Evolutionary conservation across 2,113 vertebrate species (phyloP).

Genomic region (Eretmochelys imbricata): DNA sequence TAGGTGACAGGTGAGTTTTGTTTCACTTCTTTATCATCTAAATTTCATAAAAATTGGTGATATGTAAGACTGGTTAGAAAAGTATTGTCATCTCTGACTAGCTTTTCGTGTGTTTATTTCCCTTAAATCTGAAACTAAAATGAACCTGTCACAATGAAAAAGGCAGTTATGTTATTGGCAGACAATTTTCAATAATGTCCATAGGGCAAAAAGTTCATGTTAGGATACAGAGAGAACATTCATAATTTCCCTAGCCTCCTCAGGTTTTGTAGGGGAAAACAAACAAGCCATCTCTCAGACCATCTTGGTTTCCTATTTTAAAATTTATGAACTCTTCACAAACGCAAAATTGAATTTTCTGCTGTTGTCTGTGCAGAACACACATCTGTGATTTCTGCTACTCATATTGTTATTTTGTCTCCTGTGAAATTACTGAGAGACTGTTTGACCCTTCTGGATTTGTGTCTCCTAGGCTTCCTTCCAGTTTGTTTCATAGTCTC

Average conservation of each 20-base stretch:
- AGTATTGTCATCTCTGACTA: accelerated
- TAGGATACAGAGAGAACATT: background rate
- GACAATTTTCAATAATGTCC: background rate
- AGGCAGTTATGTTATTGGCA: background rate
- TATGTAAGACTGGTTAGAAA: background rate
- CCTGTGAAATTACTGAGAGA: background rate
- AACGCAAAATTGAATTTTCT: background rate
- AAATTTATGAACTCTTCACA: background rate
- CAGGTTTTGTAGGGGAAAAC: background rate
- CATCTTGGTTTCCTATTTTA: background rate
- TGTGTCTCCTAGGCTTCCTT: background rate
- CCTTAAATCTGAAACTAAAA: background rate
- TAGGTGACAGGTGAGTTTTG: background rate
- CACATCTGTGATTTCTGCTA: background rate
- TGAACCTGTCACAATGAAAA: background rate
- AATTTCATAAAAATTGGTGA: background rate
- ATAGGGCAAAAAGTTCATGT: background rate
- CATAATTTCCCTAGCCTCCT: background rate
- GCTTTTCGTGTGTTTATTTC: background rate
- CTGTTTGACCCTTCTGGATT: accelerated
- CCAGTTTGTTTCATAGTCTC: conserved; percentile 3
- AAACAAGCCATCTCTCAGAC: background rate
- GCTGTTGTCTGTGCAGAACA: background rate
- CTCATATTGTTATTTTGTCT: background rate
- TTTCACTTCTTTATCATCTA: background rate